Percentiles rank a stretch among this genome's conserved stretches.
These are phyloP conservation scores for Oostethus manadensis DNA, from an alignment of 2,113 vertebrate genomes.

Conservation along the genomic window DNA sequence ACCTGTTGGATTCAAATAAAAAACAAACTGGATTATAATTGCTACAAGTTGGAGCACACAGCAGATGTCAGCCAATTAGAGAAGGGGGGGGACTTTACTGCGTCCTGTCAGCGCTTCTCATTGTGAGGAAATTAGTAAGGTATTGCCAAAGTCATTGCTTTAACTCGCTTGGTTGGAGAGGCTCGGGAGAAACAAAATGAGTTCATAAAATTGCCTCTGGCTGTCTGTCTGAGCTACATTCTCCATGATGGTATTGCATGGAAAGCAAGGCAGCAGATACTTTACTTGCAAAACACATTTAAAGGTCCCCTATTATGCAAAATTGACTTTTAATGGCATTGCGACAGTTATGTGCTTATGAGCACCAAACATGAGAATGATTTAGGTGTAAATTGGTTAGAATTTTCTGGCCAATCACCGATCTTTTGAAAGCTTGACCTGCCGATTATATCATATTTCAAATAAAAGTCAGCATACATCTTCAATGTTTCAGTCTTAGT, in stretches of 20 bases:
- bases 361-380: too few relatives aligned
- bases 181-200: slow-evolving; percentile 25
- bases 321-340: too few relatives aligned
- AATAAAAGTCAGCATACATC: too few relatives aligned
- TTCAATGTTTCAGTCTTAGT: too few relatives aligned
- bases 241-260: slow-evolving; percentile 39
- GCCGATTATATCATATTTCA: too few relatives aligned
- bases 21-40: slow-evolving; percentile 6
- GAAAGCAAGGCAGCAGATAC: slow-evolving; percentile 44
- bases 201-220: slow-evolving; percentile 59
- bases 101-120: slow-evolving; percentile 6
- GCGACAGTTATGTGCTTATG: too few relatives aligned
- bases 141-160: background rate
- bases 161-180: slow-evolving; percentile 17
- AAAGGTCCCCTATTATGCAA: too few relatives aligned
- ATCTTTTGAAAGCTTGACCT: too few relatives aligned
- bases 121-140: background rate
- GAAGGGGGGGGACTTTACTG: slow-evolving; percentile 1
- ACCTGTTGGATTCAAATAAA: slow-evolving; percentile 48
- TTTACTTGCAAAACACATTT: slow-evolving; percentile 25
- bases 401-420: too few relatives aligned
- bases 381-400: too few relatives aligned
- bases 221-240: slow-evolving; percentile 41
- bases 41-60: slow-evolving; percentile 22
- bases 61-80: slow-evolving; percentile 24